These are phyloP conservation scores for Tuta absoluta DNA, from an alignment of 2,888 invertebrate species.

Conservation along the genomic window DNA sequence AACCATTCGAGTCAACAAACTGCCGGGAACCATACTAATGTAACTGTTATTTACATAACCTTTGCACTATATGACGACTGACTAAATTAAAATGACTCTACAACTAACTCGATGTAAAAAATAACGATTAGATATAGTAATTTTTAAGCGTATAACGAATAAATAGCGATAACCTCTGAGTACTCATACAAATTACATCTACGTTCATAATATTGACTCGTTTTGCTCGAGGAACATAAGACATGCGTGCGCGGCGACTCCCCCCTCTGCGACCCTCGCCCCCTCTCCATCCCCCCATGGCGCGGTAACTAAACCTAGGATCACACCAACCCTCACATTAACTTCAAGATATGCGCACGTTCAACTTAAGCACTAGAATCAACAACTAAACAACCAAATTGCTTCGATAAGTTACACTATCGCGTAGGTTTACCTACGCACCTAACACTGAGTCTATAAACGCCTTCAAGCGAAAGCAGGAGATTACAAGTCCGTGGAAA, in stretches of 20 bases:
- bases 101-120: conserved; percentile 52
- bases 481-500: conserved; percentile 59
- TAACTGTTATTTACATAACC: conserved; percentile 54
- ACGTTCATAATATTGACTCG: conserved; percentile 57
- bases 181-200: conserved; percentile 49
- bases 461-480: conserved; percentile 56
- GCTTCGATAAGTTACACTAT: conserved; percentile 51
- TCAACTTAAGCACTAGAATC: conserved; percentile 68
- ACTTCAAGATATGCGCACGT: conserved; percentile 74
- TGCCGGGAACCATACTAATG: conserved; percentile 48
- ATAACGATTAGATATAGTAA: conserved; percentile 48
- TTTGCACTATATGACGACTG: conserved; percentile 43
- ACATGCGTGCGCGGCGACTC: conserved; percentile 60
- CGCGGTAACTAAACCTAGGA: conserved; percentile 66
- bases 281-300: not conserved
- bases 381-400: conserved; percentile 54
- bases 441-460: conserved; percentile 50
- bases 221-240: conserved; percentile 66
- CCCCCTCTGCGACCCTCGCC: conserved; percentile 37
- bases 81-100: conserved; percentile 42
- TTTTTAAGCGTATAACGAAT: conserved; percentile 59
- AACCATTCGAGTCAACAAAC: conserved; percentile 44
- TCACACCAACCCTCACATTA: conserved; percentile 66
- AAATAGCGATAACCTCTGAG: conserved; percentile 65
- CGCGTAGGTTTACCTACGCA: conserved; percentile 46